Base-by-base conservation (phyloP, 2,888 invertebrate species). In the Odiellus spinosus region DNA sequence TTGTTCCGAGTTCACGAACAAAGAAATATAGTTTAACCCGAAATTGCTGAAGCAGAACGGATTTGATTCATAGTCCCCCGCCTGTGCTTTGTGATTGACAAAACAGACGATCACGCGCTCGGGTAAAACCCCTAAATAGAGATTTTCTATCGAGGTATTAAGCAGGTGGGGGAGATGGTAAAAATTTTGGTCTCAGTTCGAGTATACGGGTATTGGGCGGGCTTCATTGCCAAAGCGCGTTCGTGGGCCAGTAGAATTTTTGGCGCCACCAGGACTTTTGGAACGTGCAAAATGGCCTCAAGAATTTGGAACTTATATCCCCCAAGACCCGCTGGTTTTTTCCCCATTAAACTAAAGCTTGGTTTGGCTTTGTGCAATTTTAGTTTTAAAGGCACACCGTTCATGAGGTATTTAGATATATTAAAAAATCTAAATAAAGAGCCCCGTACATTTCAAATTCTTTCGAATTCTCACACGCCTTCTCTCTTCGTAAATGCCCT, bases 61-160 rank as follows among this genome's bases (percentile, higher is more conserved):
- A 19, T 59, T 57, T 33, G 40, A 42, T 4, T 8, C 14, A 15
- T 48, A 50, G 18, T 45, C 42, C 15, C 58, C 58, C 14, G 53
- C 55, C 40, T 55, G 56, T 1, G 55, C 54, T 3, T 46, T 35
- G 41, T 51, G 53, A 3, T 51, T 18, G 0, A 58, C 54, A 40
- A 63, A 59, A 6, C 57, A 58, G 11, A 63, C 18, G 17, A 62
- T 51, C 11, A 62, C 48, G 38, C 59, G 49, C 46, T 58, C 56
- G 1, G 63, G 63, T n/a, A 62, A 42, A 42, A 56, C 56, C 1
- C 59, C 59, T 3, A 55, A 33, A 46, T 60, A 60, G 8, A 63
- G 36, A 44, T 63, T 61, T 40, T 63, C 61, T 39, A 61, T 48
- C 0, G 56, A 51, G 45, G 60, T 57, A 10, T 53, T 54, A 32